phyloP scores from a whole-genome alignment of 2,113 vertebrate species.

The Phrynocephalus versicolor region DNA sequence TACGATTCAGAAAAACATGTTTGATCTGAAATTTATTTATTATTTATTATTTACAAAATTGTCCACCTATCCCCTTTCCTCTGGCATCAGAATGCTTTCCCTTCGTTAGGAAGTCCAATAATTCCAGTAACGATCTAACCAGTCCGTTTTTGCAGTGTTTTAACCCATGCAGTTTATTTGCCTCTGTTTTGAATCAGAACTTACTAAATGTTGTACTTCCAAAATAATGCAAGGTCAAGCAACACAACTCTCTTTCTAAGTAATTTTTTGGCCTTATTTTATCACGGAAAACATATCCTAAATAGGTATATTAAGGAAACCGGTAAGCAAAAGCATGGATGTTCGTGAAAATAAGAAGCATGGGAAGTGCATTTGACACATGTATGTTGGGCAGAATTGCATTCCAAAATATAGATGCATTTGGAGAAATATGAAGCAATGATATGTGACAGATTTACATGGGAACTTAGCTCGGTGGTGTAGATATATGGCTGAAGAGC shows the following conservation, averaged over 20 bases:
- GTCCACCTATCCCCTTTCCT: no score
- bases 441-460: no score
- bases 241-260: neutral
- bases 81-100: neutral
- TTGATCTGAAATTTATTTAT: neutral
- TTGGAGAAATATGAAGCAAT: no score
- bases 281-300: neutral
- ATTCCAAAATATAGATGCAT: no score
- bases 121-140: neutral
- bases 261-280: neutral
- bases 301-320: neutral
- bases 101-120: neutral
- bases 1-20: neutral
- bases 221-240: neutral
- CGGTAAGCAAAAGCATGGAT: neutral
- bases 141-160: neutral
- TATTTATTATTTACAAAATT: no score
- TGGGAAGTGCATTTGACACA: neutral
- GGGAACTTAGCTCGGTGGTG: no score
- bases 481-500: no score
- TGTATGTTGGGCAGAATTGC: no score
- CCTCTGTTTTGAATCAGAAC: neutral
- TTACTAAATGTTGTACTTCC: neutral
- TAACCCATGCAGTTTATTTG: neutral
- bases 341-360: neutral